A percentile compares a stretch with the other conserved stretches of the same genome.
Evolutionary conservation across 2,888 invertebrate species (phyloP).

Genomic region (Terebella lapidaria): DNA sequence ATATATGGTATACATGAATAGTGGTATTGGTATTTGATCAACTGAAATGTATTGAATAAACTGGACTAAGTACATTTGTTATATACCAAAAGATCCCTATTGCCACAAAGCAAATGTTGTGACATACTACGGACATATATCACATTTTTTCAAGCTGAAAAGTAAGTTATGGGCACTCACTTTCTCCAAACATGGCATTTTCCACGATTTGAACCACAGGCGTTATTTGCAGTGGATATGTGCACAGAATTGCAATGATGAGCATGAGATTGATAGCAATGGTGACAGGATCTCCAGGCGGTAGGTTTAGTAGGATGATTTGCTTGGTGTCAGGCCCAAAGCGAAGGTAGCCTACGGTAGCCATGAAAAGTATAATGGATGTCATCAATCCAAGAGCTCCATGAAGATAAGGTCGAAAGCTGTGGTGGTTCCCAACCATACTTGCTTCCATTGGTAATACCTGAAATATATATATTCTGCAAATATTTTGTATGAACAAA

Average conservation of each 20-base stretch:
- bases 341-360: constrained; percentile 39
- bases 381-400: constrained; percentile 33
- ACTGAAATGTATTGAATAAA: too few relatives aligned
- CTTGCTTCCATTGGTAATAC: constrained; percentile 48
- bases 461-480: constrained; percentile 1
- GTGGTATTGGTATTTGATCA: too few relatives aligned
- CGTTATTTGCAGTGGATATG: constrained; percentile 45
- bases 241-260: constrained; percentile 39
- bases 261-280: constrained; percentile 38
- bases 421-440: constrained; percentile 47
- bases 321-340: constrained; percentile 37
- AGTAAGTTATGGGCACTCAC: background rate
- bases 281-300: constrained; percentile 30
- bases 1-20: background rate
- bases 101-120: background rate
- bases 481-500: background rate
- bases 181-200: constrained; percentile 28
- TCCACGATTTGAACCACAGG: constrained; percentile 45
- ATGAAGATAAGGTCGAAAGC: constrained; percentile 38
- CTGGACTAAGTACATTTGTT: too few relatives aligned
- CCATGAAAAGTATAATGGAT: constrained; percentile 33
- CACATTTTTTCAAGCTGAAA: background rate
- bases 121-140: too few relatives aligned
- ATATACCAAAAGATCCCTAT: background rate
- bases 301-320: constrained; percentile 37